phyloP scores from a whole-genome alignment of 1,140 invertebrate genomes.

The Anastrepha ludens region DNA sequence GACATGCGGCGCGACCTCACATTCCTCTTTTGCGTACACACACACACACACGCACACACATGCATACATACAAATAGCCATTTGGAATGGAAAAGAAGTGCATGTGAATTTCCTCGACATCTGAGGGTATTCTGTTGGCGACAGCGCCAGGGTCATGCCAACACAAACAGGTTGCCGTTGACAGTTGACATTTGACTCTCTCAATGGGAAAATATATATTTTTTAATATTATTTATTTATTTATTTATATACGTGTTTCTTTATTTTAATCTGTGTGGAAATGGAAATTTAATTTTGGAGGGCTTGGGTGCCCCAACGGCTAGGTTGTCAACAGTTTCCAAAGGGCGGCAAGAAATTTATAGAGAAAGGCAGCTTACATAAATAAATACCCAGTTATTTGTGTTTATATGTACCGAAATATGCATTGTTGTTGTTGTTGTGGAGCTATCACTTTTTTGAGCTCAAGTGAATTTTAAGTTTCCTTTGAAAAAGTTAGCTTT shows the following conservation, averaged over 20 bases:
- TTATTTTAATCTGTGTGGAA: background rate
- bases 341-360: background rate
- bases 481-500: background rate
- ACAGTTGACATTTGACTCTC: constrained; percentile 18
- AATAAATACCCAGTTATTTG: background rate
- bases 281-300: background rate
- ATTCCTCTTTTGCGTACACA: constrained; percentile 7
- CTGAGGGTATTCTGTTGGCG: background rate
- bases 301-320: background rate
- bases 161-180: background rate
- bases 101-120: background rate
- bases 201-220: background rate
- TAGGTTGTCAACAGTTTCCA: background rate
- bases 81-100: background rate
- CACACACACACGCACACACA: background rate
- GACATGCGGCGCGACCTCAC: background rate
- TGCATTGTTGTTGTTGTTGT: background rate
- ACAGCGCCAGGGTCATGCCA: background rate
- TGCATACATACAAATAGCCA: background rate
- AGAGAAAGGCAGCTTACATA: background rate
- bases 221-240: background rate
- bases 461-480: background rate
- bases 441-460: background rate
- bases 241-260: background rate
- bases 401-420: background rate